Conservation (phyloP, 2,113 vertebrate species). For the Laterallus jamaicensis region DNA sequence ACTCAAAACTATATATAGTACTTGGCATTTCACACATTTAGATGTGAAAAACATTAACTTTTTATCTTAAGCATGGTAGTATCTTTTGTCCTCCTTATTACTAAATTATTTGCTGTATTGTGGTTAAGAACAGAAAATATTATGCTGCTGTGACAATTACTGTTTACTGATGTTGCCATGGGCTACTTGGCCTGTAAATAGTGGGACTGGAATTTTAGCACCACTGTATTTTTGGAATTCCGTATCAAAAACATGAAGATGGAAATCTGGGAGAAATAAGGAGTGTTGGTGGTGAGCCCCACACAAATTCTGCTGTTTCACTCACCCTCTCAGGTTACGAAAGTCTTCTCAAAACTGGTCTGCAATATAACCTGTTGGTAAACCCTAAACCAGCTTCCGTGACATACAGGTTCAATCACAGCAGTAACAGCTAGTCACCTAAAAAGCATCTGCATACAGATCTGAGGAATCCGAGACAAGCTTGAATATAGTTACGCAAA, state of each 20-base stretch:
- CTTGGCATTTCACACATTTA: not conserved
- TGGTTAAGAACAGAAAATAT: not conserved
- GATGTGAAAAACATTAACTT: not conserved
- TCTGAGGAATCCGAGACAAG: not conserved
- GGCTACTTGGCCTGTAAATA: not conserved
- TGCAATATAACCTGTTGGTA: not conserved
- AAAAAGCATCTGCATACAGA: not conserved
- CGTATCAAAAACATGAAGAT: not conserved
- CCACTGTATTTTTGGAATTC: not conserved
- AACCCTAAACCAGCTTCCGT: not conserved
- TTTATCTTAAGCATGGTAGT: too few relatives aligned
- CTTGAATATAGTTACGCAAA: not conserved
- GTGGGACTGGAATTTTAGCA: not conserved
- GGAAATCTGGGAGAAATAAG: not conserved
- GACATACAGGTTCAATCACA: not conserved
- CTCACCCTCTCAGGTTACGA: not conserved
- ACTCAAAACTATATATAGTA: not conserved
- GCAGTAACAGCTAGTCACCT: not conserved
- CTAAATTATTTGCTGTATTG: too few relatives aligned
- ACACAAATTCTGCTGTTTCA: not conserved
- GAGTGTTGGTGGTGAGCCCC: not conserved
- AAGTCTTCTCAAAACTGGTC: not conserved
- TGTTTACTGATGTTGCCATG: not conserved
- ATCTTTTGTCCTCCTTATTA: too few relatives aligned
- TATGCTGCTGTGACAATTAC: not conserved